These are phyloP conservation scores for Onychomys leucogaster DNA, from an alignment of 2,797 vertebrate genomes.

Conservation along the genomic window DNA sequence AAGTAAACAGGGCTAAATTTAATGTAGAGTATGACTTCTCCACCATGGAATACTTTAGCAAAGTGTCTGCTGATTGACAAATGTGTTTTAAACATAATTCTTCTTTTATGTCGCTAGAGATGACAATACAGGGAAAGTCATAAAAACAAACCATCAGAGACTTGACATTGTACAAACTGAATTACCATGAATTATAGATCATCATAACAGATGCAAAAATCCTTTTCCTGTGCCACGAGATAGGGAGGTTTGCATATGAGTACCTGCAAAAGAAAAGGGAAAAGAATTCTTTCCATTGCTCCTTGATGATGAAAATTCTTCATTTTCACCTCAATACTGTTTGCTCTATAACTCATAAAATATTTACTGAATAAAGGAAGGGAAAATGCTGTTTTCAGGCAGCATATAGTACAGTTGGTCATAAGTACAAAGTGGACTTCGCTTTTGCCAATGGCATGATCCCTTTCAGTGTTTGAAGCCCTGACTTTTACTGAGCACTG, in stretches of 20 bases:
- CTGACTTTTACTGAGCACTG: neutral
- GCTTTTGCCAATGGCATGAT: neutral
- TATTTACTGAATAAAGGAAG: slow-evolving; percentile 20
- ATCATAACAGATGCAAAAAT: neutral
- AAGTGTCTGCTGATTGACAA: neutral
- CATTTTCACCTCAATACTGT: slow-evolving; percentile 20
- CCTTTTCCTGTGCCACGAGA: neutral
- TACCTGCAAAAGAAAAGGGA: neutral
- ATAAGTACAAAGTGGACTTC: neutral
- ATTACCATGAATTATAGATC: neutral
- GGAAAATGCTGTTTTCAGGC: neutral
- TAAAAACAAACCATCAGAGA: neutral
- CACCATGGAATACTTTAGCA: neutral
- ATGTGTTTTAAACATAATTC: slow-evolving; percentile 9
- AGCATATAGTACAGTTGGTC: neutral
- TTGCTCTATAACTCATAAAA: slow-evolving; percentile 9
- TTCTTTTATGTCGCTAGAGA: slow-evolving; percentile 13
- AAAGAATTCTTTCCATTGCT: neutral
- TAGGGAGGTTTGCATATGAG: slow-evolving; percentile 8
- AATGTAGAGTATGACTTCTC: neutral
- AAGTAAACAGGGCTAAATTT: neutral
- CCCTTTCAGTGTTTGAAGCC: neutral
- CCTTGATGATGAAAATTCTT: slow-evolving; percentile 46
- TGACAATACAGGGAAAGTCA: neutral
- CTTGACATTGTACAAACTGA: neutral